Conservation (phyloP, 2,797 vertebrate genomes). For the Melanotaenia pygmaea region DNA sequence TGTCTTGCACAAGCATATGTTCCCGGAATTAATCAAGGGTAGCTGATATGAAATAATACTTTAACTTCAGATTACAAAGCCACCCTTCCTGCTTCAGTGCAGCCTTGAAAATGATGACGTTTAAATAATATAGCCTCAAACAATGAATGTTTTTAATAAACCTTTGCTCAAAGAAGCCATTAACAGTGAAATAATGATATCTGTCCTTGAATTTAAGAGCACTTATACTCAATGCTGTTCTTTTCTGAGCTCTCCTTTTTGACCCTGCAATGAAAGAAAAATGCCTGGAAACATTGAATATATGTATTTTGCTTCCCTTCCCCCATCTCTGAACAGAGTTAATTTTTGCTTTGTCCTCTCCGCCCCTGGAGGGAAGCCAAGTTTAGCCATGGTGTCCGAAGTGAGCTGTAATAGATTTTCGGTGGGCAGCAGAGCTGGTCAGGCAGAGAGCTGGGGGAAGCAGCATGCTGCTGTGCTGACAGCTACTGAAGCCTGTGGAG, state of each 20-base stretch:
- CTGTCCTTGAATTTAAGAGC: conserved; percentile 69
- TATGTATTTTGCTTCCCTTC: conserved; percentile 30
- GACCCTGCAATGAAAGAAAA: conserved; percentile 53
- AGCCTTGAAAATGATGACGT: conserved; percentile 30
- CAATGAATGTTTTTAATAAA: conserved; percentile 69
- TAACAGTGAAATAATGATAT: conserved; percentile 68
- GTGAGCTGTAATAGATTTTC: conserved; percentile 70
- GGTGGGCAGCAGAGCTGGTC: conserved; percentile 62
- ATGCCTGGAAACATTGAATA: conserved; percentile 41
- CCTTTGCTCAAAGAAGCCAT: conserved; percentile 29
- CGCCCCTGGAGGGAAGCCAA: conserved; percentile 62
- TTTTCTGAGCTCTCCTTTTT: conserved; percentile 41
- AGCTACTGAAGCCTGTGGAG: conserved; percentile 69
- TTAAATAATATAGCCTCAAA: conserved; percentile 39
- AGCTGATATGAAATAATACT: conserved; percentile 38
- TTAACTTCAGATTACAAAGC: conserved; percentile 56
- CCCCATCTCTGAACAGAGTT: conserved; percentile 32
- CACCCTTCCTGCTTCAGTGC: conserved; percentile 53
- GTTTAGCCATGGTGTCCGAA: conserved; percentile 59
- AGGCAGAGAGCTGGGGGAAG: conserved; percentile 57
- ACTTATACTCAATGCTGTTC: conserved; percentile 20
- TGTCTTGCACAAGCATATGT: conserved; percentile 27
- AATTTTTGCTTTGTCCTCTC: conserved; percentile 59
- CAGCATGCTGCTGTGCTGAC: conserved; percentile 61
- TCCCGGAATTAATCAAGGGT: conserved; percentile 47